These are phyloP conservation scores for Marasmarcha lunaedactyla DNA, from an alignment of 2,888 invertebrate species.

Conservation along the genomic window DNA sequence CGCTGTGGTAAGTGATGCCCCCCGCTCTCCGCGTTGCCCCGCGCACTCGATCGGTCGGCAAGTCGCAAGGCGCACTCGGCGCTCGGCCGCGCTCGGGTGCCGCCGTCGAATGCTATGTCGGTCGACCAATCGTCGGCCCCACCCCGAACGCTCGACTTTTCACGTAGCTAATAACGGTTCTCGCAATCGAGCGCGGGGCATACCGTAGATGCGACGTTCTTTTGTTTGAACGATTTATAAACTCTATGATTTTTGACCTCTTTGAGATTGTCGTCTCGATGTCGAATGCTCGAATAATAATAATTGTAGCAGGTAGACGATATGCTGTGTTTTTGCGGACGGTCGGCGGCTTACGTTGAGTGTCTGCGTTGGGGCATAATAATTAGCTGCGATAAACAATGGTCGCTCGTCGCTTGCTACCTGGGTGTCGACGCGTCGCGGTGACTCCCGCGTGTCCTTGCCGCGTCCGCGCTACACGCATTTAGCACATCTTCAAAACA, in stretches of 20 bases:
- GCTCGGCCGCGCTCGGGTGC: constrained; percentile 58
- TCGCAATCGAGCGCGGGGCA: constrained; percentile 61
- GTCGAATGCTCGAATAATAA: background rate
- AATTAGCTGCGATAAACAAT: constrained; percentile 68
- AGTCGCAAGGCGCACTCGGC: constrained; percentile 32
- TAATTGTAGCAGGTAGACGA: constrained; percentile 27
- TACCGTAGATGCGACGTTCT: constrained; percentile 44
- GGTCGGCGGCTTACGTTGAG: constrained; percentile 25
- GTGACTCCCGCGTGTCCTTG: constrained; percentile 59
- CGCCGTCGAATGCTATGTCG: constrained; percentile 47
- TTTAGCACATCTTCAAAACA: constrained; percentile 14
- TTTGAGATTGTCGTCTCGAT: background rate
- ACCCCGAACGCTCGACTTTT: constrained; percentile 61
- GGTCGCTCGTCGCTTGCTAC: constrained; percentile 62
- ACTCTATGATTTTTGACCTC: background rate
- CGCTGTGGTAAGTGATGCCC: constrained; percentile 69
- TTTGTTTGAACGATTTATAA: background rate
- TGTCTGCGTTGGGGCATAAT: constrained; percentile 61
- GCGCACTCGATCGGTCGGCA: constrained; percentile 37
- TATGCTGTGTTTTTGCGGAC: constrained; percentile 38
- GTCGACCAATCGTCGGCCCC: constrained; percentile 39
- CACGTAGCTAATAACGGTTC: constrained; percentile 71
- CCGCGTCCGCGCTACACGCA: constrained; percentile 30
- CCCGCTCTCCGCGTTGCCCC: constrained; percentile 55
- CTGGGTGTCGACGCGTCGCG: constrained; percentile 50